Evolutionary conservation across 2,797 vertebrate genomes (phyloP).

Genomic region (Erpetoichthys calabaricus): DNA sequence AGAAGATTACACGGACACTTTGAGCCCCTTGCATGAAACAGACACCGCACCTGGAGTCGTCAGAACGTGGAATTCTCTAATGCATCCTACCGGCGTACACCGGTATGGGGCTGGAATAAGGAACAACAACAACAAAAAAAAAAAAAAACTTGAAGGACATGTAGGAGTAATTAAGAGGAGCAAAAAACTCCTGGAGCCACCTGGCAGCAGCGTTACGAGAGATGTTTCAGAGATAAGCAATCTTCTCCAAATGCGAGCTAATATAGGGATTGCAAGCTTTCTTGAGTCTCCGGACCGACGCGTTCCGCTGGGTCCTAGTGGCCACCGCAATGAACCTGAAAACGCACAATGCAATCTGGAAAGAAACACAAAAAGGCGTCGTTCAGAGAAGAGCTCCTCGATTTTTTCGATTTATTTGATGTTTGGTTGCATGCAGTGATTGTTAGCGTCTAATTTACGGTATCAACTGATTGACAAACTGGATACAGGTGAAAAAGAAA

Average conservation of each 20-base stretch:
- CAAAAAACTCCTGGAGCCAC: slow-evolving; percentile 20
- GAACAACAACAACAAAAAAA: background rate
- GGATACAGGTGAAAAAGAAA: no score
- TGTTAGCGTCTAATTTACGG: no score
- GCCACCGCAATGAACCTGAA: background rate
- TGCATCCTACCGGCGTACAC: slow-evolving; percentile 19
- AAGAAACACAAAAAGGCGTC: no score
- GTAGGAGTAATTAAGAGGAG: slow-evolving; percentile 12
- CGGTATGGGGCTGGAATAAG: slow-evolving; percentile 5
- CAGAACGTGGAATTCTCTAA: slow-evolving; percentile 19
- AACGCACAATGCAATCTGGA: no score
- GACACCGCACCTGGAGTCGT: slow-evolving; percentile 25
- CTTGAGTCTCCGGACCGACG: slow-evolving; percentile 39
- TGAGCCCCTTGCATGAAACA: slow-evolving; percentile 39
- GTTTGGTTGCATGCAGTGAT: no score
- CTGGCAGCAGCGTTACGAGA: slow-evolving; percentile 22
- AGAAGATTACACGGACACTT: slow-evolving; percentile 36
- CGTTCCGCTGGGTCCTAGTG: slow-evolving; percentile 76
- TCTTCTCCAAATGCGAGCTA: slow-evolving; percentile 55
- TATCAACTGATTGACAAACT: no score
- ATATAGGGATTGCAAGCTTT: slow-evolving; percentile 48
- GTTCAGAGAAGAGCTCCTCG: no score
- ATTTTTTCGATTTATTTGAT: no score
- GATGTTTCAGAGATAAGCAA: slow-evolving; percentile 43
- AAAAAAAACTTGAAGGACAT: slow-evolving; percentile 11